Evolutionary conservation across 64 coral and sea anemone species (phyloP).

Genomic region (Stichodactyla helianthus): DNA sequence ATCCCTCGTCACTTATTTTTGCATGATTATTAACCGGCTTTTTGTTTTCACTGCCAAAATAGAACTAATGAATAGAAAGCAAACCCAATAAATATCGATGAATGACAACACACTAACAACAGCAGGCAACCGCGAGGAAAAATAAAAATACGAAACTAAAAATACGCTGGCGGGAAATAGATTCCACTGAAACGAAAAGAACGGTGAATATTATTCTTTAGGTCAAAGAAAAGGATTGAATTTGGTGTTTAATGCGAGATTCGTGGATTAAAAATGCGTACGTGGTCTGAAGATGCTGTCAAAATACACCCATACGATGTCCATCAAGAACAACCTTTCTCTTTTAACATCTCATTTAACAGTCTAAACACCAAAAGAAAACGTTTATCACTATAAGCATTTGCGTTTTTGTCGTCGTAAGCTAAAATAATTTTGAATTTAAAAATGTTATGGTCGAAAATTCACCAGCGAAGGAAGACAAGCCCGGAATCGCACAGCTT

Average conservation of each 20-base stretch:
- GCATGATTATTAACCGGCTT: neutral
- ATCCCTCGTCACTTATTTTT: neutral
- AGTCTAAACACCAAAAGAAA: neutral
- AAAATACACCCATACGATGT: neutral
- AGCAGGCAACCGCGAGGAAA: neutral
- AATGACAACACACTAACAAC: neutral
- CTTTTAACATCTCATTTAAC: neutral
- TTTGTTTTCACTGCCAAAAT: neutral
- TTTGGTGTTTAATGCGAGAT: no score
- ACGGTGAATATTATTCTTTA: neutral
- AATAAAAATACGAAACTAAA: neutral
- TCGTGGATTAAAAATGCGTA: neutral
- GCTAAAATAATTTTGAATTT: neutral
- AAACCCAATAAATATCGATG: neutral
- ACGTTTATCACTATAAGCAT: neutral
- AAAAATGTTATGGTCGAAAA: neutral
- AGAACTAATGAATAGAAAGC: conserved; percentile 3
- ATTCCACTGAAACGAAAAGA: neutral
- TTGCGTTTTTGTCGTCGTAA: neutral
- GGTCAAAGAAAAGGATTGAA: neutral
- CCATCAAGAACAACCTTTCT: neutral
- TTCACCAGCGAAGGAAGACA: neutral
- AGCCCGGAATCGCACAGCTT: neutral
- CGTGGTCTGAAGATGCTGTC: neutral
- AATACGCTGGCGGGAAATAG: neutral